Percentiles rank a stretch among this genome's conserved stretches.
Conservation (phyloP, 2,113 vertebrate genomes). For the Sorex fumeus region DNA sequence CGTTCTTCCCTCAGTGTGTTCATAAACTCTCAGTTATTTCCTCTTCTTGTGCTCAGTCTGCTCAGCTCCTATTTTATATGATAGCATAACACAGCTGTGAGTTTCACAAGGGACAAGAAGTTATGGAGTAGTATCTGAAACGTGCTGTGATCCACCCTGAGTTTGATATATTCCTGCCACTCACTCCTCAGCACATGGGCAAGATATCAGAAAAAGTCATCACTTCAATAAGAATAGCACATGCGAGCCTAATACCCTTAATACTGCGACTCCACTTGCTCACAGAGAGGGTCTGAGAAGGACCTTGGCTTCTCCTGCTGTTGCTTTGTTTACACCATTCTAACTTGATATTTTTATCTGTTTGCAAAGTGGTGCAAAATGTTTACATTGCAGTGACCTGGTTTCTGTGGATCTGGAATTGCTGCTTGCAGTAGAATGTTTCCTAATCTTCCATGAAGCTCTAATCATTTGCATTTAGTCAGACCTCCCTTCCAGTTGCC, state of each 20-base stretch:
- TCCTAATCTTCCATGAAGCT: slow-evolving; percentile 67
- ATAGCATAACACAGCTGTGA: background rate
- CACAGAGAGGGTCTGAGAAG: slow-evolving; percentile 40
- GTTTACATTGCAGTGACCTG: slow-evolving; percentile 85
- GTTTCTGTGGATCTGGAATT: slow-evolving; percentile 56
- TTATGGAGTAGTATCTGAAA: background rate
- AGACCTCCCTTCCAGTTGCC: background rate
- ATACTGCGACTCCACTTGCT: slow-evolving; percentile 72
- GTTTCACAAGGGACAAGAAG: background rate
- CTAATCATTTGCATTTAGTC: slow-evolving; percentile 32
- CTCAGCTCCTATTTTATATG: background rate
- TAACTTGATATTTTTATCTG: slow-evolving; percentile 81
- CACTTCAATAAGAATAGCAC: background rate
- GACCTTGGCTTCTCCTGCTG: slow-evolving; percentile 69
- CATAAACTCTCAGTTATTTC: background rate
- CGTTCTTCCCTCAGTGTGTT: background rate
- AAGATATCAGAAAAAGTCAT: background rate
- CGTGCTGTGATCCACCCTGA: background rate
- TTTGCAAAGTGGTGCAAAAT: slow-evolving; percentile 82
- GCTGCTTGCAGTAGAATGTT: slow-evolving; percentile 55
- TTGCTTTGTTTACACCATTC: slow-evolving; percentile 83
- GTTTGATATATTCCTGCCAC: background rate
- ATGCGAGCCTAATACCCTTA: background rate
- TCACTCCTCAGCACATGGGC: background rate
- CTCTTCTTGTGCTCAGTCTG: background rate